Evolutionary conservation across 2,113 vertebrate genomes (phyloP), one percentile per base, ranked within the genome.

Genomic region (Phainopepla nitens): DNA sequence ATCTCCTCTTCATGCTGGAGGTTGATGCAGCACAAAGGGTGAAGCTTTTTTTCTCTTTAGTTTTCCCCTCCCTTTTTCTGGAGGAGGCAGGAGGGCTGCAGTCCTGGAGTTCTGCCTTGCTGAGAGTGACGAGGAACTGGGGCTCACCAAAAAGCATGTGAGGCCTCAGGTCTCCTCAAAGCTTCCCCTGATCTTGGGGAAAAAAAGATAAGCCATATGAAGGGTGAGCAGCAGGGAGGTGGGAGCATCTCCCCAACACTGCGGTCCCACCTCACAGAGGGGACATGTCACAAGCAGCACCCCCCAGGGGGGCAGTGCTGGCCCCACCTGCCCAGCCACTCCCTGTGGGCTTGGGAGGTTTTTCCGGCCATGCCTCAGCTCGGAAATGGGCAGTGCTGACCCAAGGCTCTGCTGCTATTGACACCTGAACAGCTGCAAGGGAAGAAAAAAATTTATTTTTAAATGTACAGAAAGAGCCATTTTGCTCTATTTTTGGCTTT

Each of bases 401-500:
- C 57, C 77, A 79, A 70, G 72, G 53, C 33, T 81, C 65, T 18
- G 2, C 65, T 5, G 5, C 57, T 87, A 89, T 53, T 96, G 95
- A 82, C 71, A 95, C 90, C 93, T 95, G 45, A 89, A 82, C 94
- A 91, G 89, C 90, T 92, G 76, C 2, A 23, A 56, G 31, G 17
- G 20, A 79, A 86, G 76, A 39, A 64, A 62, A 28, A 44, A 16
- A 3, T 0, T 6, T 19, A 35, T 39, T 35, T 47, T 28, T 5
- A 7, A 62, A 62, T 6, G 35, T 24, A 83, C 25, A 56, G 17
- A n/a, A 69, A 60, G 33, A 65, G 29, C 23, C 16, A 19, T 50
- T 95, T 91, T 21, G 18, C 23, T 87, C 90, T 92, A 87, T 93
- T 96, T 96, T 73, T 86, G 78, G 79, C 56, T 90, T 87, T 54